These are phyloP conservation scores for Megalurothrips usitatus DNA, from an alignment of 2,888 invertebrate species.

Conservation along the genomic window DNA sequence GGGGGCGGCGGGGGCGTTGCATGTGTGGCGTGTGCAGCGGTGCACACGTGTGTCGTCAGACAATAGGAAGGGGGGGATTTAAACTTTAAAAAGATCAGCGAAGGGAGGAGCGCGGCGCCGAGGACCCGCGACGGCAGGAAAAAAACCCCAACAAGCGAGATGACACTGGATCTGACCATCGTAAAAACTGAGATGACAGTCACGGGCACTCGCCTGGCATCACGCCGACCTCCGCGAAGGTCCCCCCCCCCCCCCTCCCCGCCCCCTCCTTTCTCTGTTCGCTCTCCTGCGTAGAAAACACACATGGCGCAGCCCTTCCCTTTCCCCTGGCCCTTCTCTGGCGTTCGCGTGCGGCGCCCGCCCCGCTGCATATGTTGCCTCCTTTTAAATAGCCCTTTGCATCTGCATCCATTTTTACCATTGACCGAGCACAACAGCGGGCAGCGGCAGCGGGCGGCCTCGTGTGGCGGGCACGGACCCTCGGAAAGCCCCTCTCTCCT, in stretches of 20 bases:
- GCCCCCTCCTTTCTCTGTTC: background rate
- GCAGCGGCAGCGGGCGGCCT: too few relatives aligned
- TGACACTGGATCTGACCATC: slow-evolving; percentile 15
- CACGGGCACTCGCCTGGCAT: slow-evolving; percentile 1
- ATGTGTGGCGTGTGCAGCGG: too few relatives aligned
- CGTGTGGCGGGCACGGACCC: too few relatives aligned
- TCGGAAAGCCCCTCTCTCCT: background rate
- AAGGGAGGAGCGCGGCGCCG: background rate
- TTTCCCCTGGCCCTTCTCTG: background rate
- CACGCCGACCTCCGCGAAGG: slow-evolving; percentile 16
- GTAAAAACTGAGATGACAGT: background rate
- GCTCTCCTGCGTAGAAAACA: slow-evolving; percentile 17
- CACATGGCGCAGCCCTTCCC: background rate
- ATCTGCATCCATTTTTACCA: background rate
- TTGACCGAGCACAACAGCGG: background rate
- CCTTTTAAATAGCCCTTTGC: background rate
- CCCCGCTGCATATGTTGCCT: background rate
- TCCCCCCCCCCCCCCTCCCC: background rate
- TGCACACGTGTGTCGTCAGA: background rate
- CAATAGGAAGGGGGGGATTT: background rate
- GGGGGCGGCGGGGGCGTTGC: too few relatives aligned
- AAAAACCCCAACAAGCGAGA: background rate
- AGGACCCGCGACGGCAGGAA: background rate
- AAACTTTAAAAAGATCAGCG: slow-evolving; percentile 23
- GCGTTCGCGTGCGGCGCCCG: background rate